A percentile compares a stretch with the other conserved stretches of the same genome.
phyloP scores from a whole-genome alignment of 2,797 vertebrate species.

The Silurus aristotelis region DNA sequence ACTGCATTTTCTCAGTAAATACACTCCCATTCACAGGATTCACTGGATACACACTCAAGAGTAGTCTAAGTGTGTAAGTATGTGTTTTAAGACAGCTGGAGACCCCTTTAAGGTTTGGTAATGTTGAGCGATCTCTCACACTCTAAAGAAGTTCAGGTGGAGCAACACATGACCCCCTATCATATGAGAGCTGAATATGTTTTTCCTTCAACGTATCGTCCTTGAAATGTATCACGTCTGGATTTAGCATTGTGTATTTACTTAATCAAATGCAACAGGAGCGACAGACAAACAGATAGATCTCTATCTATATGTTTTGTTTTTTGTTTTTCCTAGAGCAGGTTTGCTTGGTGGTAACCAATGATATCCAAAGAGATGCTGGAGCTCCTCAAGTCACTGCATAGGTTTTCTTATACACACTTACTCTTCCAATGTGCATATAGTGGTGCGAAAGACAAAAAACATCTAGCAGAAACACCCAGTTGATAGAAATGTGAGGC shows the following conservation, averaged over 20 bases:
- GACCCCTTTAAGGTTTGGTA: not conserved
- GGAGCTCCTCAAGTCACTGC: not conserved
- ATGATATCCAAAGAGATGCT: not conserved
- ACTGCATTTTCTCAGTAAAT: not conserved
- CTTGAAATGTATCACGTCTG: not conserved
- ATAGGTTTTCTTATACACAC: not conserved
- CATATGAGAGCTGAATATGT: not conserved
- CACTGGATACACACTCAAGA: too few species aligned
- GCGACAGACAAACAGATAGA: too few species aligned
- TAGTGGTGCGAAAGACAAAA: not conserved
- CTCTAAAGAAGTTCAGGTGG: constrained; percentile 6
- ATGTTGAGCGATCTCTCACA: not conserved
- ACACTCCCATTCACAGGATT: not conserved
- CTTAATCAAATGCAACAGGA: too few species aligned
- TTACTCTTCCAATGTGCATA: not conserved
- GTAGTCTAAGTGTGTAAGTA: not conserved
- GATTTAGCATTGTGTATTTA: too few species aligned
- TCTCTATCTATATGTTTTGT: not conserved
- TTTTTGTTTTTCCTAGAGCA: not conserved
- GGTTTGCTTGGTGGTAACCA: not conserved
- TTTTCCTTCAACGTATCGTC: not conserved
- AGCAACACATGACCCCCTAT: not conserved
- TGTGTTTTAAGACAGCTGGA: not conserved
- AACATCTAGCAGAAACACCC: too few species aligned
- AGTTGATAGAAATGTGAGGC: not conserved